Conservation (phyloP, 2,113 vertebrate genomes). For the Laticauda colubrina region DNA sequence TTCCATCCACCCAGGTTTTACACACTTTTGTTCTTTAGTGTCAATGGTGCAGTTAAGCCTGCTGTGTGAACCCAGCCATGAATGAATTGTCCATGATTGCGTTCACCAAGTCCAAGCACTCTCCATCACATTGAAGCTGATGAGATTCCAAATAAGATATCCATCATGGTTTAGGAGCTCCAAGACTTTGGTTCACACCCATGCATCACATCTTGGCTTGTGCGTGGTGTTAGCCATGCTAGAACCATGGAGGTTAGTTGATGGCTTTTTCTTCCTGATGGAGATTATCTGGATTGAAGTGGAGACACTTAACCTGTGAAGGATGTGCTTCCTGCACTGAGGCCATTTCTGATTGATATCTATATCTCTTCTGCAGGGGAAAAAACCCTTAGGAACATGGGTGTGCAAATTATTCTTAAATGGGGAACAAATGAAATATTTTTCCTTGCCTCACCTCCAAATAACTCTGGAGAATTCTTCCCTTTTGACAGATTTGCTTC, state of each 20-base stretch:
- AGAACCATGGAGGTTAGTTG: not conserved
- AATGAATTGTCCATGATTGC: not conserved
- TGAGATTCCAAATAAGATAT: not conserved
- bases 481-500: not conserved
- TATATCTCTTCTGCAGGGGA: not conserved
- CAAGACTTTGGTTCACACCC: not conserved
- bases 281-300: not conserved
- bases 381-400: too few species aligned
- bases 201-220: not conserved
- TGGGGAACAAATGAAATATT: slow-evolving; percentile 50
- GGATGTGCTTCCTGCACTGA: not conserved
- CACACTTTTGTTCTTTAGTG: not conserved
- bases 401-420: slow-evolving; percentile 25
- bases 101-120: not conserved
- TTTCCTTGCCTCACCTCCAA: not conserved
- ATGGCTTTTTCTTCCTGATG: not conserved
- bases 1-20: not conserved
- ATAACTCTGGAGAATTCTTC: slow-evolving; percentile 44
- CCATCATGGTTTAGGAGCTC: not conserved
- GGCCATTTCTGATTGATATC: not conserved
- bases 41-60: not conserved
- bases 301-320: not conserved
- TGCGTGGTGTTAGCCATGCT: not conserved
- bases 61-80: not conserved
- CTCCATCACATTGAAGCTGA: not conserved